Base-by-base conservation (phyloP, 2,888 invertebrate species). In the Coleophora flavipennella region DNA sequence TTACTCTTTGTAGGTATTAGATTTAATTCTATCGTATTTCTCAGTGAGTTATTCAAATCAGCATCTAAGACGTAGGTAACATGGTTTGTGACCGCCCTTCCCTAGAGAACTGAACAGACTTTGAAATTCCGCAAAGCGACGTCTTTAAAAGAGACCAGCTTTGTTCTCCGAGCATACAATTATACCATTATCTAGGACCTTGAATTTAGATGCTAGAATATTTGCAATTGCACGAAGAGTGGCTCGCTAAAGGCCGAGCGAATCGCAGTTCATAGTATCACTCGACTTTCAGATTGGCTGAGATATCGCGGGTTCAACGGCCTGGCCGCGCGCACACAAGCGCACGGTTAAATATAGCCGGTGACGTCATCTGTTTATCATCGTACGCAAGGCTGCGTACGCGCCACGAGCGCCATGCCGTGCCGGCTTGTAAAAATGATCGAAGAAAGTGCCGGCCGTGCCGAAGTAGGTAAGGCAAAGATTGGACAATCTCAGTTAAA, bases 341-440 rank as follows among this genome's bases (percentile, higher is more conserved):
- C 68, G 67, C 73, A 62, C 58, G 70, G 63, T 52, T 79, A 78
- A 69, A 79, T 71, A 78, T 79, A 73, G 67, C 56, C 41, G 36
- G 62, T 80, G 78, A 80, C 80, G 81, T 81, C 78, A 81, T 70
- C 67, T 81, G 81, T 81, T 81, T 80, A 80, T 75, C 79, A 70
- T 67, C 64, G 73, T 74, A 77, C 74, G 77, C 81, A 81, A 81
- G 81, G 81, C 80, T 81, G 80, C 79, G 72, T 63, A 4, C 57
- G 53, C 52, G 50, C 64, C 67, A 66, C 64, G 63, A 58, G 61
- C 44, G 34, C 48, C 68, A 63, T 56, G 66, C 63, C 58, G 53
- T 44, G 48, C 28, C 6, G 13, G 31, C 31, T 20, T 20, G 20
- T 20, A 6, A 20, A 20, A 20, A 20, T 20, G 3, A 6, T 4